Conservation (phyloP, 2,797 vertebrate genomes). For the Ceyx erithaca region DNA sequence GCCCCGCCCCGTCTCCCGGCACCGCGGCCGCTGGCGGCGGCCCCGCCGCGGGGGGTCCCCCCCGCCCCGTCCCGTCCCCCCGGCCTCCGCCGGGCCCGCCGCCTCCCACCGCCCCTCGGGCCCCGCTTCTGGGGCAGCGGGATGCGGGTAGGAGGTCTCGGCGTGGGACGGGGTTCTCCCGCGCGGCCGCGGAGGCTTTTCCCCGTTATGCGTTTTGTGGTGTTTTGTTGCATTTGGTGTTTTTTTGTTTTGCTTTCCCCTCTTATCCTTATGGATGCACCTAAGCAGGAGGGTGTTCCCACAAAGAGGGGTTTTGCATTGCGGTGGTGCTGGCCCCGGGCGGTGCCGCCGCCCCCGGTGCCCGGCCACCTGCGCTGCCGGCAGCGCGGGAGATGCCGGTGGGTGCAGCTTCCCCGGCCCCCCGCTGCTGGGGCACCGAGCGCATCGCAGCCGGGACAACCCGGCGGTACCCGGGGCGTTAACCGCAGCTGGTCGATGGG, state of each 20-base stretch:
- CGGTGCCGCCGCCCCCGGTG: too few relatives aligned
- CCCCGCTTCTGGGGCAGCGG: neutral
- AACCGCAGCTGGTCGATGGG: neutral
- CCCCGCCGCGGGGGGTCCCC: slow-evolving; percentile 41
- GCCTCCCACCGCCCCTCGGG: neutral
- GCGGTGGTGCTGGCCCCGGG: neutral
- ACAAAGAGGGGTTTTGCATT: neutral
- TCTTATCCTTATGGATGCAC: neutral
- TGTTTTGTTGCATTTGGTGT: too few relatives aligned
- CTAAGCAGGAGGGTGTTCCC: neutral
- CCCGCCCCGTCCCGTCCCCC: too few relatives aligned
- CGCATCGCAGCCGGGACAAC: too few relatives aligned
- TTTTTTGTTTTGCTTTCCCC: too few relatives aligned
- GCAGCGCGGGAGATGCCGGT: neutral
- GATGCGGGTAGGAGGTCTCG: neutral
- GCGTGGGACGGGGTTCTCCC: neutral
- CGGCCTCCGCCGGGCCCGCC: neutral
- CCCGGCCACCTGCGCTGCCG: neutral
- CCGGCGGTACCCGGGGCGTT: neutral
- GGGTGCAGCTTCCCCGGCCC: too few relatives aligned
- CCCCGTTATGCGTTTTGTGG: too few relatives aligned
- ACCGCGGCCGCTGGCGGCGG: neutral
- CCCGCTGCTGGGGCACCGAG: neutral
- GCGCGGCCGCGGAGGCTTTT: neutral
- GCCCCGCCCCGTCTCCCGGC: slow-evolving; percentile 1